Evolutionary conservation across 2,797 vertebrate species (phyloP), one percentile per base, ranked within the genome.

Genomic region (Pantherophis alleghaniensis): DNA sequence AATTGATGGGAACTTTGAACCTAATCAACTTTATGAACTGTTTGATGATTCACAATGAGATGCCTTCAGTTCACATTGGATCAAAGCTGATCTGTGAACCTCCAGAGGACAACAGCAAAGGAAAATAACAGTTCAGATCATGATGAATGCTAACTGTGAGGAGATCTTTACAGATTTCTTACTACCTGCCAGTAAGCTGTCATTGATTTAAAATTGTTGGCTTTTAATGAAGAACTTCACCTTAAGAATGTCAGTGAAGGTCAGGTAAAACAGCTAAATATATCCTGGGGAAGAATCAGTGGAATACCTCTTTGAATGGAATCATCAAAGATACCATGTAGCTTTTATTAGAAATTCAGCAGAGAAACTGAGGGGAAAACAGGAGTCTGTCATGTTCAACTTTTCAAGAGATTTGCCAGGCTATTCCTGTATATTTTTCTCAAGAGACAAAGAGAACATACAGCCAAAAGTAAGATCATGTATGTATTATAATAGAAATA

Each of bases 191-290:
- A 47, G 10, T 24, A 26, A 14, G 51, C n/a, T 88, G 74, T 94
- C 47, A 26, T 88, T 92, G 93, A 69, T 91, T 93, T 86, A 91
- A 94, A 94, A 93, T 95, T 95, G 92, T 88, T 94, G 95, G 95
- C 95, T 92, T 96, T 95, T 95, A 94, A 42, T 89, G 91, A 89
- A 93, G 92, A 92, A 95, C 93, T 86, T 95, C 89, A 93, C 90
- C 94, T 93, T 94, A 93, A 94, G 32, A 90, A 92, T 91, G 74
- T 63, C 90, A 87, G 94, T 63, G 92, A 0, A 95, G 92, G 95
- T 95, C 93, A 94, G 93, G 92, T 57, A 88, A 96, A 92, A 93
- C 95, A 95, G 95, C 95, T 94, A 89, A 87, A 95, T 93, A 69
- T 79, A 4, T 95, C 91, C 42, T 89, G 94, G 97, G 94, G 92